Percentiles rank a stretch among this genome's conserved stretches.
phyloP scores from a whole-genome alignment of 2,797 vertebrate species.

The Poeciliopsis presidionis region DNA sequence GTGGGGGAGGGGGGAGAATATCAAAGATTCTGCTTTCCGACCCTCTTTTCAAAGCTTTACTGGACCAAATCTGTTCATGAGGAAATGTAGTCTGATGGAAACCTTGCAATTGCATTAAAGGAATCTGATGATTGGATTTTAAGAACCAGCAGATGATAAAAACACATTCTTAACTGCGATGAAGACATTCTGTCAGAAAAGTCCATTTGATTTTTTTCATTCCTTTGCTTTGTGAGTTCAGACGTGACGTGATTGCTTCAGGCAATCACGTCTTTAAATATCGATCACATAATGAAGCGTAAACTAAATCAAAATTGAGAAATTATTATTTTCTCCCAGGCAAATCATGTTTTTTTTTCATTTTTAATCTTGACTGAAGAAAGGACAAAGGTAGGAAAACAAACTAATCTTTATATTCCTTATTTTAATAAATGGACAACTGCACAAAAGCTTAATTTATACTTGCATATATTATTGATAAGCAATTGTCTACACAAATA shows the following conservation, averaged over 20 bases:
- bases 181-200: background rate
- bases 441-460: background rate
- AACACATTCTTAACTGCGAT: background rate
- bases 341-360: background rate
- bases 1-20: conserved; percentile 14
- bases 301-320: background rate
- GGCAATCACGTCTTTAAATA: background rate
- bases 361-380: background rate
- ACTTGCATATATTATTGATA: background rate
- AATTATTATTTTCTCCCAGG: background rate
- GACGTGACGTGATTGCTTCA: background rate
- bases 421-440: background rate
- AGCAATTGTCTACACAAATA: background rate
- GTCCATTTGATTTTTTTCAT: background rate
- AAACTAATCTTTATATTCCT: background rate
- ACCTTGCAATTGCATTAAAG: background rate
- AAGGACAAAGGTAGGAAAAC: background rate
- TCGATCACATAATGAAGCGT: background rate
- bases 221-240: background rate
- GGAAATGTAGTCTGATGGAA: conserved; percentile 9
- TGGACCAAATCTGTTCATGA: conserved; percentile 23
- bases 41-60: conserved; percentile 23
- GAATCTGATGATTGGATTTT: conserved; percentile 18
- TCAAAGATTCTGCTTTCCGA: conserved; percentile 40
- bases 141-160: conserved; percentile 16